Evolutionary conservation across 2,888 invertebrate species (phyloP).

Genomic region (Lypha dubia): DNA sequence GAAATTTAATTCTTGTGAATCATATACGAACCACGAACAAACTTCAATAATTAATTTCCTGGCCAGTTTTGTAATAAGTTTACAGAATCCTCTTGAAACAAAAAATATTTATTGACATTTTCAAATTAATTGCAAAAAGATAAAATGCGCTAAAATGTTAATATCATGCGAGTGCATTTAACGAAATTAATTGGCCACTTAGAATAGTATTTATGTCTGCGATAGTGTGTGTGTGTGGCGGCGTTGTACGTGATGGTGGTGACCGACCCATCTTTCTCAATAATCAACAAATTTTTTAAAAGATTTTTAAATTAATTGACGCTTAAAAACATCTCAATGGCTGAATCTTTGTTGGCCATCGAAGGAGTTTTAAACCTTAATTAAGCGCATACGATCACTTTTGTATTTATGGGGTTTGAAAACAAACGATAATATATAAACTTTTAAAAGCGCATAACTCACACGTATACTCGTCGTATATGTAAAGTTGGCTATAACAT

Average conservation of each 20-base stretch:
- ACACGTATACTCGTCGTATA: no score
- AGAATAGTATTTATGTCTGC: slow-evolving; percentile 61
- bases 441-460: slow-evolving; percentile 72
- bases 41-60: not conserved
- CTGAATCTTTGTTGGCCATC: slow-evolving; percentile 47
- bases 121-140: slow-evolving; percentile 46
- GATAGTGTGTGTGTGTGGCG: not conserved
- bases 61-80: no score
- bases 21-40: not conserved
- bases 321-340: slow-evolving; percentile 70
- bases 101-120: slow-evolving; percentile 30
- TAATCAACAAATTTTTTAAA: slow-evolving; percentile 68
- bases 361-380: slow-evolving; percentile 60
- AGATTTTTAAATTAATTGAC: slow-evolving; percentile 70
- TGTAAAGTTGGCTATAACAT: slow-evolving; percentile 33
- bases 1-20: not conserved
- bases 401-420: slow-evolving; percentile 52
- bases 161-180: slow-evolving; percentile 61
- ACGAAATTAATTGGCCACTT: slow-evolving; percentile 72
- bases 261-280: slow-evolving; percentile 68
- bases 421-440: slow-evolving; percentile 52
- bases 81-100: not conserved
- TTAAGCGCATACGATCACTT: slow-evolving; percentile 47
- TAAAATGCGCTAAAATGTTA: slow-evolving; percentile 66
- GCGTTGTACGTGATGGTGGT: slow-evolving; percentile 9